A percentile compares a stretch with the other conserved stretches of the same genome.
These are phyloP conservation scores for Quiscalus mexicanus DNA, from an alignment of 2,113 vertebrate genomes.

Conservation along the genomic window DNA sequence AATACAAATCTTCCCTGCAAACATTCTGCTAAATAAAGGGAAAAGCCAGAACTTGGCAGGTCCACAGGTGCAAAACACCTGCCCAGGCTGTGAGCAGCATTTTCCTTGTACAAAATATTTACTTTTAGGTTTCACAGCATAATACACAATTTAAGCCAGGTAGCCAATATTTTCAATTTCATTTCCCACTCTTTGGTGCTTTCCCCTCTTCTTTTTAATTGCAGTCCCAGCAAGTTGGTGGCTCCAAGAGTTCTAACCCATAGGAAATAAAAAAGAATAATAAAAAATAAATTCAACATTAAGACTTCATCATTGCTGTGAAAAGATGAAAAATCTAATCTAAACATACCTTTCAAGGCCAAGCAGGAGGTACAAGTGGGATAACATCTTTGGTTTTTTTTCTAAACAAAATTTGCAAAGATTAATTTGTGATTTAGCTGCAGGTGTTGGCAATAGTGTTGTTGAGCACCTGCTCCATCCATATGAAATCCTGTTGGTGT, in stretches of 20 bases:
- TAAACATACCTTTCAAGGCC: background rate
- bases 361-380: background rate
- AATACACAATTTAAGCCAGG: background rate
- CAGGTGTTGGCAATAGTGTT: background rate
- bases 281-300: background rate
- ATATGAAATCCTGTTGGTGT: background rate
- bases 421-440: background rate
- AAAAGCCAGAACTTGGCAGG: background rate
- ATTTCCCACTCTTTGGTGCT: background rate
- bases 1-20: background rate
- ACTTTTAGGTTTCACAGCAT: background rate
- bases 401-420: background rate
- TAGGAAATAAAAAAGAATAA: background rate
- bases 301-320: background rate
- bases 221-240: background rate
- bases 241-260: background rate
- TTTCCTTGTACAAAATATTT: background rate
- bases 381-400: background rate
- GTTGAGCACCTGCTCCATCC: background rate
- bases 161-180: background rate
- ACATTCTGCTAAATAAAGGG: background rate
- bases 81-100: background rate
- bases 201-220: background rate
- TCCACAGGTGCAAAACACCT: background rate
- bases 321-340: background rate